Evolutionary conservation across 1,140 invertebrate species (phyloP).

Genomic region (Parapsyche elsis): DNA sequence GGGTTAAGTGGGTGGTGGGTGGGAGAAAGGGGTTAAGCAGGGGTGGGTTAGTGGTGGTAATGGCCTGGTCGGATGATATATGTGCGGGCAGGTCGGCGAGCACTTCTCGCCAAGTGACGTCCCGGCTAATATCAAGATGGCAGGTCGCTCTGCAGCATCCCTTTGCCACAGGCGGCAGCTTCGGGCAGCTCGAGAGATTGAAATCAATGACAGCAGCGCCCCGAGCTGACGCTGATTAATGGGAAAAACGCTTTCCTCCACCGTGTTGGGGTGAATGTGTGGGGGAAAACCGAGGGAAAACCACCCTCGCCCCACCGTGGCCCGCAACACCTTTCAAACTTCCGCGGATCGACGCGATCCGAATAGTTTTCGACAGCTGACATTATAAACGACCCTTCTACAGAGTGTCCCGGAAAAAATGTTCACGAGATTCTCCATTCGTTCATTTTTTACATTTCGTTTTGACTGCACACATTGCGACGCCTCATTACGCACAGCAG

Average conservation of each 20-base stretch:
- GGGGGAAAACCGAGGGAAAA: background rate
- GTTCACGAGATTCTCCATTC: too few species aligned
- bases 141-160: constrained; percentile 18
- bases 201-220: constrained; percentile 51
- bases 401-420: too few species aligned
- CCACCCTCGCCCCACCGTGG: background rate
- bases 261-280: background rate
- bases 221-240: constrained; percentile 52
- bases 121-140: constrained; percentile 26
- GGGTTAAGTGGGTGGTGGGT: background rate
- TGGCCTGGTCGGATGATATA: constrained; percentile 19
- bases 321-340: constrained; percentile 34
- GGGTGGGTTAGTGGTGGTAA: background rate
- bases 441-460: too few species aligned
- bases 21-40: background rate
- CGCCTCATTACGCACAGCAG: too few species aligned
- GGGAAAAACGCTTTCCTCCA: constrained; percentile 41
- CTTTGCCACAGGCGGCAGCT: background rate
- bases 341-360: background rate
- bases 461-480: too few species aligned
- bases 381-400: too few species aligned
- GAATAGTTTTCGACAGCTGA: too few species aligned
- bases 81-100: background rate
- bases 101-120: constrained; percentile 28
- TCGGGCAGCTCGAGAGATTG: constrained; percentile 38